Conservation (phyloP, 2,113 vertebrate genomes). For the Mustelus asterias region DNA sequence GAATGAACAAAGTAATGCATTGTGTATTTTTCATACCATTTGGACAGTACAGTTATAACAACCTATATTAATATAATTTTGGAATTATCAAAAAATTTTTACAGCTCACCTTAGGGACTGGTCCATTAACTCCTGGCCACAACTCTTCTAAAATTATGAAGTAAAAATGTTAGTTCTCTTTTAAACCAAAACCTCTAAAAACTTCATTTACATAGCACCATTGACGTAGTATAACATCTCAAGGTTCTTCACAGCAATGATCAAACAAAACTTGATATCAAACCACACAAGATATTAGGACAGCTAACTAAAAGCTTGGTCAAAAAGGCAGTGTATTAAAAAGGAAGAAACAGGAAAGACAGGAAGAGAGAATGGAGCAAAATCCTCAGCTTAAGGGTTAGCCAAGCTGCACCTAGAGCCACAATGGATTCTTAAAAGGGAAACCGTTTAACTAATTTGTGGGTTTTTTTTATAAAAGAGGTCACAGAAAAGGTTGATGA, state of each 20-base stretch:
- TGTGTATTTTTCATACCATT: background rate
- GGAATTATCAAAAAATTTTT: background rate
- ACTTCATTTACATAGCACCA: background rate
- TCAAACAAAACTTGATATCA: background rate
- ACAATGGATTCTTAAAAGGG: too few relatives aligned
- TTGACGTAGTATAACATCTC: background rate
- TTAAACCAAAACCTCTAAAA: background rate
- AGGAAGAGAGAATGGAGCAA: background rate
- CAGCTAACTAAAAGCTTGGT: background rate
- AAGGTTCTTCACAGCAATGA: background rate
- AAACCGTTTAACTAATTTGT: too few relatives aligned
- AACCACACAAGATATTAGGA: background rate
- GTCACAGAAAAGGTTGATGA: too few relatives aligned
- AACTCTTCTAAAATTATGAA: conserved; percentile 19
- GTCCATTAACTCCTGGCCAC: conserved; percentile 32
- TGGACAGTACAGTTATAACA: background rate
- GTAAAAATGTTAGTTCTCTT: background rate
- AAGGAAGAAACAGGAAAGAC: background rate
- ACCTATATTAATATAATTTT: background rate
- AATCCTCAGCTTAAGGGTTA: background rate
- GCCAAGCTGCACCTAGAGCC: too few relatives aligned
- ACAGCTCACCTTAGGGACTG: conserved; percentile 30
- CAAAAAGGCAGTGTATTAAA: background rate
- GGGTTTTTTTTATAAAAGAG: too few relatives aligned
- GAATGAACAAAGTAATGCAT: background rate